Base-by-base conservation (phyloP, 2,888 invertebrate species). In the Sinhomidia bicolor region DNA sequence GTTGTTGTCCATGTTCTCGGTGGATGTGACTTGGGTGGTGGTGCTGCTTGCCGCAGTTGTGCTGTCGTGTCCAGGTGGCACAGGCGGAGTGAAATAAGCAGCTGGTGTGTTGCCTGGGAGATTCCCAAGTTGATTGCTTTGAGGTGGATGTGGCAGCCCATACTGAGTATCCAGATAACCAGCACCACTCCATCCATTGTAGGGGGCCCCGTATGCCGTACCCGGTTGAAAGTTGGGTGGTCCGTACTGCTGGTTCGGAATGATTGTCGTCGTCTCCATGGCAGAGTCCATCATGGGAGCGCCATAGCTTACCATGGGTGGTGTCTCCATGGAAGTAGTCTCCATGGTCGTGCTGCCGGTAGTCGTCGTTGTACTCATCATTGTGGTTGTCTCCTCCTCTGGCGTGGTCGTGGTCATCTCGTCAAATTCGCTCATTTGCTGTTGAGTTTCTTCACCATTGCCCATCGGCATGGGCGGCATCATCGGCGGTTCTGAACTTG, bases 81-180 rank as follows among this genome's bases (percentile, higher is more conserved):
- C 82, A 1, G 88, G 82, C 1, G 87, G 65, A 17, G 71, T 80
- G 9, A 81, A 41, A n/a, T 80, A 81, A 7, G 79, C 65, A 7
- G 57, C n/a, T 4, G 86, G 81, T 6, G 32, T 44, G 20, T 36
- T 44, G 44, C 12, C 9, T n/a, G n/a, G n/a, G 10, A 1, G 44
- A 44, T 44, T 76, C n/a, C 29, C 14, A n/a, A 36, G 17, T 14
- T 68, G 23, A 41, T 51, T 79, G 26, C 17, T 54, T 65, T 23
- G 51, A n/a, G n/a, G 6, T 12, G 29, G 32, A 6, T 26, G 17
- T 1, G 84, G 68, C 20, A 74, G 62, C 2, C 85, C 85, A 23
- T 89, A 85, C 41, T 81, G 51, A 12, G 47, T 81, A 12, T 74
- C 79, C 4, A 60, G 17, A 41, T 54, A 68, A n/a, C 68, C 82